Percentiles rank a stretch among this genome's conserved stretches.
Evolutionary conservation across 2,888 invertebrate species (phyloP).

Genomic region (Allolobophora icterica): DNA sequence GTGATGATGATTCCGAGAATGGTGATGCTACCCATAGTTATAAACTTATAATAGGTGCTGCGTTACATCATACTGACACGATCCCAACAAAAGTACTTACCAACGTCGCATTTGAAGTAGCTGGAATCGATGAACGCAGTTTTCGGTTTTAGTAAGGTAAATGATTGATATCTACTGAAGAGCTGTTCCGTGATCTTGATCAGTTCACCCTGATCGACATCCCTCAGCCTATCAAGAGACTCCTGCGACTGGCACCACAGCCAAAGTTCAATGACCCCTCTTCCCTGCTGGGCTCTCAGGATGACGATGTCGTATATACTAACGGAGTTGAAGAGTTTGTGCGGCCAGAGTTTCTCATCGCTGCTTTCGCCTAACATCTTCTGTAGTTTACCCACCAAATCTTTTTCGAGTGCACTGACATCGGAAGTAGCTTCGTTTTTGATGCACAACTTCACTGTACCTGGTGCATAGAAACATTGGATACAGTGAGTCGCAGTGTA

Average conservation of each 20-base stretch:
- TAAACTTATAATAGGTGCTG: too few species aligned
- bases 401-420: not conserved
- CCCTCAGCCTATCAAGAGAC: not conserved
- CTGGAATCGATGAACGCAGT: not conserved
- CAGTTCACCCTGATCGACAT: not conserved
- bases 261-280: not conserved
- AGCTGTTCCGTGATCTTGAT: not conserved
- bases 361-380: not conserved
- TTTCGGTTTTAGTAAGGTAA: not conserved
- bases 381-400: not conserved
- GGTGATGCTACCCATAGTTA: too few species aligned
- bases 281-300: not conserved
- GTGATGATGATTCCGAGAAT: too few species aligned
- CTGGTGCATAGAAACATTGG: not conserved
- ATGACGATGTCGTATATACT: not conserved
- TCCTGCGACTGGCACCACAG: not conserved
- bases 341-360: conserved; percentile 9
- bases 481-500: too few species aligned
- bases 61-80: too few species aligned
- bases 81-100: not conserved
- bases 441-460: not conserved
- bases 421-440: not conserved
- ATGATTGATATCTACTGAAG: not conserved
- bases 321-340: not conserved
- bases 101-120: not conserved